Base-by-base conservation (phyloP, 2,113 vertebrate species). In the Oostethus manadensis region DNA sequence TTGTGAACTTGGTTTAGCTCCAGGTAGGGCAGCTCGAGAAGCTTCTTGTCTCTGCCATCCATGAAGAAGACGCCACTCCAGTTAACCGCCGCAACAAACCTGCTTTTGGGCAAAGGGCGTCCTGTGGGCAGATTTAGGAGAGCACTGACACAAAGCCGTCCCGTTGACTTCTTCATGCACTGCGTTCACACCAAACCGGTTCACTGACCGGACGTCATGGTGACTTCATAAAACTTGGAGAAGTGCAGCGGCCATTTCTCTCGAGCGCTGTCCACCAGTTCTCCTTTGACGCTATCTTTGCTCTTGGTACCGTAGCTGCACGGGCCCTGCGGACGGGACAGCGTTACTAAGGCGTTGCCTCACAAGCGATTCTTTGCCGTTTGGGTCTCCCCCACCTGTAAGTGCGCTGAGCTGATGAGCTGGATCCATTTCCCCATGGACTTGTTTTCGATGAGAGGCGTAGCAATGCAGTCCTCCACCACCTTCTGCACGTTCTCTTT, bases 231-330 rank as follows among this genome's bases (percentile, higher is more conserved):
- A 81, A 98, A 95, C 70, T 88, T 89, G 33, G 96, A 97, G 86
- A 99, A 99, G 68, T 94, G 89, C 73, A 97, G 87, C 16, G 96
- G 92, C 97, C 96, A 99, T 73, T 90, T 92, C 56, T 93, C 67
- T 6, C 87, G 86, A 64, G 93, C 88, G 3, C 89, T 84, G 55
- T 95, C 90, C 23, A 97, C 93, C 40, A 95, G 85, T 58, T 96
- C 90, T 3, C 89, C 92, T 77, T 90, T 94, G 62, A 96, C 90
- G 0, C 0, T 56, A 26, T 6, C 85, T 77, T 10, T 85, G 82
- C 44, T 55, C 33, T 40, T 0, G 88, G 16, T 89, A 84, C 62
- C 87, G 5, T 55, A 90, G 60, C 89, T 78, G 67, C 90, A 93
- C 0, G 76, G 51, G 35, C 89, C 89, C 96, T 97, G n/a, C 21